phyloP scores from a whole-genome alignment of 1,140 invertebrate genomes.

The Pseudomyrmex pallidus region DNA sequence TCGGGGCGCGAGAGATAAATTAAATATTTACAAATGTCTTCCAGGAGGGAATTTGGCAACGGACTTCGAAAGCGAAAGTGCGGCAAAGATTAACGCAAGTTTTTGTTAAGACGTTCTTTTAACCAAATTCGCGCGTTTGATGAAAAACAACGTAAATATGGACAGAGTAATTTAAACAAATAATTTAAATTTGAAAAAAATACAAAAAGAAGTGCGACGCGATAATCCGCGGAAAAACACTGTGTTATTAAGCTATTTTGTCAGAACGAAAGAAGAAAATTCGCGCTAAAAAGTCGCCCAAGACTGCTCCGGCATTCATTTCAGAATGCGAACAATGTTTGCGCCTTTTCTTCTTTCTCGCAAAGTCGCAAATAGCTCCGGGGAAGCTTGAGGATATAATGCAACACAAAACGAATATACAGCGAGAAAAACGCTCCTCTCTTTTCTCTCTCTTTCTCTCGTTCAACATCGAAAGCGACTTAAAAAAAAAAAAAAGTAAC shows the following conservation, averaged over 20 bases:
- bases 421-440: not conserved
- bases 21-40: too few species aligned
- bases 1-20: too few species aligned
- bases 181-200: too few species aligned
- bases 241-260: not conserved
- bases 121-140: too few species aligned
- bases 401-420: constrained; percentile 55
- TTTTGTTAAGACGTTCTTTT: too few species aligned
- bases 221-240: not conserved
- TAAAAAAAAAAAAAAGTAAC: constrained; percentile 9
- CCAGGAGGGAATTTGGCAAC: too few species aligned
- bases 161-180: too few species aligned
- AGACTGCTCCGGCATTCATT: constrained; percentile 20
- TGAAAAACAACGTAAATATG: too few species aligned
- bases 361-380: constrained; percentile 55
- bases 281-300: not conserved
- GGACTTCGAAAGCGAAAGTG: too few species aligned
- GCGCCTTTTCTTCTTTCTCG: constrained; percentile 28
- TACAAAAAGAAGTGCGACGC: too few species aligned
- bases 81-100: too few species aligned
- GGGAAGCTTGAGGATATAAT: constrained; percentile 14
- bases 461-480: constrained; percentile 45
- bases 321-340: constrained; percentile 44
- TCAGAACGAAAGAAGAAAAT: not conserved
- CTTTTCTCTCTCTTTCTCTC: constrained; percentile 21